Percentiles rank a stretch among this genome's conserved stretches.
Conservation (phyloP, 2,113 vertebrate species). For the Apaloderma vittatum region DNA sequence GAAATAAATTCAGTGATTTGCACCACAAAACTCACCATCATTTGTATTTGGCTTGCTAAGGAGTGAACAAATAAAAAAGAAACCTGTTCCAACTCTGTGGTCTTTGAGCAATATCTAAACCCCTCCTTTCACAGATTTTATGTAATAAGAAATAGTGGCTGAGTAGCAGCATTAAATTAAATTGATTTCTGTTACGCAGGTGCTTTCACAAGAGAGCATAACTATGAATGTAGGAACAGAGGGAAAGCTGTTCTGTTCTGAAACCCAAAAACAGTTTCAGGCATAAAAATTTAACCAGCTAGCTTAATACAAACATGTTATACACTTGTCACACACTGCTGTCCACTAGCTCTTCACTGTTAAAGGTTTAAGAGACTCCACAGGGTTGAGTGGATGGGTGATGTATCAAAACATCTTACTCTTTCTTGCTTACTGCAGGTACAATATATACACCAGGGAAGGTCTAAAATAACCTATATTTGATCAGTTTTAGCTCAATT, state of each 20-base stretch:
- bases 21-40: background rate
- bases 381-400: background rate
- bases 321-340: background rate
- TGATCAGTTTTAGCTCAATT: background rate
- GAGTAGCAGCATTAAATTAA: background rate
- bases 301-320: background rate
- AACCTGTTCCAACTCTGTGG: background rate
- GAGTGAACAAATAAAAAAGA: background rate
- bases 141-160: background rate
- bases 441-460: background rate
- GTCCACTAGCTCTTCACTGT: background rate
- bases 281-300: background rate
- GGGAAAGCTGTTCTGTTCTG: background rate
- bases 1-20: background rate
- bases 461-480: background rate
- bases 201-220: background rate
- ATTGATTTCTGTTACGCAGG: fast-evolving
- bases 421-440: background rate
- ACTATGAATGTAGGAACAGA: background rate
- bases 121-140: background rate
- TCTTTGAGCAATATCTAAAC: background rate
- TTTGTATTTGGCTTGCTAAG: background rate
- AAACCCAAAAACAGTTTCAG: background rate
- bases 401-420: background rate
- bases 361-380: background rate